Percentiles rank a stretch among this genome's conserved stretches.
These are phyloP conservation scores for Papilio elwesi DNA, from an alignment of 2,888 invertebrate genomes.

Conservation along the genomic window DNA sequence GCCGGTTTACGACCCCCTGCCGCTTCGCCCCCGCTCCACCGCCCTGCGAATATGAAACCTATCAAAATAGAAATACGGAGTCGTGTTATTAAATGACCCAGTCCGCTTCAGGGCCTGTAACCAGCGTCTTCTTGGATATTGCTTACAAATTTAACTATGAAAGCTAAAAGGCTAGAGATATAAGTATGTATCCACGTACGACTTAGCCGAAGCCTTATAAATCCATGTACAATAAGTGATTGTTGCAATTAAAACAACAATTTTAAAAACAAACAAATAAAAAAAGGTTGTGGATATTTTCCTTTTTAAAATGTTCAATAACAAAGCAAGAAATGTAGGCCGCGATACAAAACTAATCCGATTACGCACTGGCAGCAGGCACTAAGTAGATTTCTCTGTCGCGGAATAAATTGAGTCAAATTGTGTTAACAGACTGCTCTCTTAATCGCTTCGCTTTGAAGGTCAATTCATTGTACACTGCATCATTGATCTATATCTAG, in stretches of 20 bases:
- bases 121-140: conserved; percentile 34
- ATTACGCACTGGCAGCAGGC: background rate
- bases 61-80: conserved; percentile 65
- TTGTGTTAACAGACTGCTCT: background rate
- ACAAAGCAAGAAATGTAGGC: background rate
- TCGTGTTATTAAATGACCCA: conserved; percentile 64
- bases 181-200: too few species aligned
- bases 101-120: conserved; percentile 47
- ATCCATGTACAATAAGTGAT: too few species aligned
- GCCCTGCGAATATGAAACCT: conserved; percentile 72
- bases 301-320: too few species aligned
- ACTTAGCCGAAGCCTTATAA: too few species aligned
- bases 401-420: conserved; percentile 8
- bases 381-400: conserved; percentile 4
- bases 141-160: conserved; percentile 1
- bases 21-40: conserved; percentile 66
- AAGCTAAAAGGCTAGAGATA: background rate
- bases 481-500: background rate
- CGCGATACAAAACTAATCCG: background rate
- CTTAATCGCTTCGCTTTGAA: background rate
- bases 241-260: too few species aligned
- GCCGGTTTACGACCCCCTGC: conserved; percentile 61
- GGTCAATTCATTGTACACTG: background rate
- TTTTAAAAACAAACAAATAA: too few species aligned
- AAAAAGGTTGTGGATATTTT: too few species aligned